Percentiles rank a stretch among this genome's conserved stretches.
Evolutionary conservation across 1,140 invertebrate genomes (phyloP).

Genomic region (Rhysida immarginata): DNA sequence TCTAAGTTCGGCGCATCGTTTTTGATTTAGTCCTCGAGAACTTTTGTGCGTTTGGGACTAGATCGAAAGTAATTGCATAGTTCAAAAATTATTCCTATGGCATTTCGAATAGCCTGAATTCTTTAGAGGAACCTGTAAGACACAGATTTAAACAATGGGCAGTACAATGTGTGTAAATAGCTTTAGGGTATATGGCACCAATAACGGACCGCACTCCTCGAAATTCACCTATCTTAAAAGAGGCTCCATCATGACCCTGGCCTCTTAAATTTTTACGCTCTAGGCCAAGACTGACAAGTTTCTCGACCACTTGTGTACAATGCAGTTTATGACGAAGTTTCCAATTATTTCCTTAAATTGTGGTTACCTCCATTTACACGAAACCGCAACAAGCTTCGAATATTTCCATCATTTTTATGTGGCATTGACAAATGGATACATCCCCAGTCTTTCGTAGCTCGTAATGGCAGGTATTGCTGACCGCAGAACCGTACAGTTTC

Average conservation of each 20-base stretch:
- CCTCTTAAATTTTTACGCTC: constrained; percentile 15
- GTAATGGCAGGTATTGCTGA: constrained; percentile 20
- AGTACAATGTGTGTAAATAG: constrained; percentile 16
- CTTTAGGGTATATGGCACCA: constrained; percentile 20
- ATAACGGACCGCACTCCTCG: constrained; percentile 13
- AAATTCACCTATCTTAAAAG: constrained; percentile 20
- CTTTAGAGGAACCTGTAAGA: constrained; percentile 15
- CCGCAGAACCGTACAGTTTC: constrained; percentile 19
- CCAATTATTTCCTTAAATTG: constrained; percentile 17
- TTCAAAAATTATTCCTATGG: constrained; percentile 18
- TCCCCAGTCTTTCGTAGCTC: constrained; percentile 20
- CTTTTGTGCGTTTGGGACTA: not conserved
- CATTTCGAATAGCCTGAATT: constrained; percentile 16
- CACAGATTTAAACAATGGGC: constrained; percentile 20
- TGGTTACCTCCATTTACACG: constrained; percentile 17
- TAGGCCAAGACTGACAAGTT: constrained; percentile 11
- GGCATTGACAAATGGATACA: not conserved
- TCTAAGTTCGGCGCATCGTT: not conserved
- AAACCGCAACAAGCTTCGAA: constrained; percentile 19
- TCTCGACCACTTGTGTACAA: constrained; percentile 22
- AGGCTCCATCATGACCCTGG: constrained; percentile 15
- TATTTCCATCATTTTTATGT: constrained; percentile 20
- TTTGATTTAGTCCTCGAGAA: not conserved
- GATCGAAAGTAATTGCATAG: constrained; percentile 18
- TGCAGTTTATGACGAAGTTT: constrained; percentile 14